Percentiles rank a stretch among this genome's conserved stretches.
These are phyloP conservation scores for Antennarius maculatus DNA, from an alignment of 2,797 vertebrate genomes.

Conservation along the genomic window DNA sequence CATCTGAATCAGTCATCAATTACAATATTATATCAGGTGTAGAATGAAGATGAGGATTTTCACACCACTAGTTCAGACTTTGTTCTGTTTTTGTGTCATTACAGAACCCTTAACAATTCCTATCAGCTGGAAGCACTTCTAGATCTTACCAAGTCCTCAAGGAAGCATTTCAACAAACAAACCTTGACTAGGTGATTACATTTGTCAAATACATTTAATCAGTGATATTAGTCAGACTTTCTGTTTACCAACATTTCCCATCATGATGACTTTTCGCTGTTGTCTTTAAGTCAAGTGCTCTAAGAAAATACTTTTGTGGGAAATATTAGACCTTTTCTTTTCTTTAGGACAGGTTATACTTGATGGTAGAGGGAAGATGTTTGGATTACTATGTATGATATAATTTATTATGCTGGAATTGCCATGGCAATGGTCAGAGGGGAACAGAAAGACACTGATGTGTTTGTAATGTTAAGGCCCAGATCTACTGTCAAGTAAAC, in stretches of 20 bases:
- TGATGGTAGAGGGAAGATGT: slow-evolving; percentile 24
- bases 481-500: slow-evolving; percentile 50
- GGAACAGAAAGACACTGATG: slow-evolving; percentile 64
- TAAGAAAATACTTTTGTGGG: slow-evolving; percentile 16
- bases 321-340: slow-evolving; percentile 22
- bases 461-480: slow-evolving; percentile 57
- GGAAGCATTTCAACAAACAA: slow-evolving; percentile 48
- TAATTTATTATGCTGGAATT: slow-evolving; percentile 32
- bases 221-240: slow-evolving; percentile 36
- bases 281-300: slow-evolving; percentile 29
- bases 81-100: slow-evolving; percentile 32
- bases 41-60: slow-evolving; percentile 36
- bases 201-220: slow-evolving; percentile 17
- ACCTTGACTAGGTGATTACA: slow-evolving; percentile 9
- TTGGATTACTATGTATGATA: slow-evolving; percentile 26
- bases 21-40: slow-evolving; percentile 14
- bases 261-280: slow-evolving; percentile 21
- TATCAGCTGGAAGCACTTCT: slow-evolving; percentile 63
- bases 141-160: slow-evolving; percentile 31
- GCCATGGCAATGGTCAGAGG: slow-evolving; percentile 60
- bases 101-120: slow-evolving; percentile 22
- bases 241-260: slow-evolving; percentile 8
- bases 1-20: neutral
- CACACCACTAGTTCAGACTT: slow-evolving; percentile 34
- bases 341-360: slow-evolving; percentile 16